phyloP scores from a whole-genome alignment of 2,113 vertebrate genomes.

The Pholis gunnellus region DNA sequence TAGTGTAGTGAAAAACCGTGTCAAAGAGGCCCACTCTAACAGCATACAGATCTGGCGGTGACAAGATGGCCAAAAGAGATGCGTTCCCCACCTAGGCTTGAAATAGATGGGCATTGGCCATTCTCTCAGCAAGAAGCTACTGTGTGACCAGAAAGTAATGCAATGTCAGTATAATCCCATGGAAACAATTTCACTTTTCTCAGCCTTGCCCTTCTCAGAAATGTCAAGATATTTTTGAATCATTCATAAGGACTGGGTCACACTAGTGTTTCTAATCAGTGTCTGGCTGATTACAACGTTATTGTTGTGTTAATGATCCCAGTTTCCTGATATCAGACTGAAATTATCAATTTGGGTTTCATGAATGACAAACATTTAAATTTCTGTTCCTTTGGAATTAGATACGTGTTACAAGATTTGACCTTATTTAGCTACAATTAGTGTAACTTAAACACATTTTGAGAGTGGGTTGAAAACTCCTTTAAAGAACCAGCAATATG shows the following conservation, averaged over 20 bases:
- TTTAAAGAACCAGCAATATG: conserved; percentile 12
- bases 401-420: conserved; percentile 11
- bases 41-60: conserved; percentile 10
- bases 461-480: conserved; percentile 9
- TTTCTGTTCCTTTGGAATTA: conserved; percentile 3
- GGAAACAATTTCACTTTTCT: conserved; percentile 1
- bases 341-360: conserved; percentile 8
- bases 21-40: conserved; percentile 10
- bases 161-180: conserved; percentile 12
- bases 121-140: background rate
- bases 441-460: conserved; percentile 4
- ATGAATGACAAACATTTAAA: background rate
- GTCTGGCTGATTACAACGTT: background rate
- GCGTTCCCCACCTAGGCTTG: background rate
- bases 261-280: conserved; percentile 1
- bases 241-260: background rate
- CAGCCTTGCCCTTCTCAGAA: background rate
- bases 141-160: conserved; percentile 18
- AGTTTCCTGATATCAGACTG: background rate
- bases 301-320: conserved; percentile 5
- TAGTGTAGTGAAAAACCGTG: background rate
- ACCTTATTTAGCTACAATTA: conserved; percentile 41
- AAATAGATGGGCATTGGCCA: conserved; percentile 30
- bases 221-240: conserved; percentile 6
- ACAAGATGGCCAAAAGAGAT: conserved; percentile 30